A percentile compares a stretch with the other conserved stretches of the same genome.
These are phyloP conservation scores for Scaptomyza polygonia DNA, from an alignment of 2,888 invertebrate species.

Conservation along the genomic window DNA sequence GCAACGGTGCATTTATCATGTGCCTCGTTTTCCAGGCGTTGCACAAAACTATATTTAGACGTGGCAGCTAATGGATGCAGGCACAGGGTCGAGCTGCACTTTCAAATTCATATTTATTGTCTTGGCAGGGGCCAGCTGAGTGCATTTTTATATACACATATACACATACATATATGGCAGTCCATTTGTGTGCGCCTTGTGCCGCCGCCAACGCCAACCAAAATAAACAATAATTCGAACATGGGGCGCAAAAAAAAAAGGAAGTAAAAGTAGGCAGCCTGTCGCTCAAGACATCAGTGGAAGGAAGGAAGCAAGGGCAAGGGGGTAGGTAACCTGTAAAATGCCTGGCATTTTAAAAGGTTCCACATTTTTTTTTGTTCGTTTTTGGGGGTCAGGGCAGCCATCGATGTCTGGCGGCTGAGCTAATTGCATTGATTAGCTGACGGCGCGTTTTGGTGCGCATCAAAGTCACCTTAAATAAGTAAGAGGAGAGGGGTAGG, in stretches of 20 bases:
- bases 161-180: conserved; percentile 57
- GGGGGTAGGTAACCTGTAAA: conserved; percentile 53
- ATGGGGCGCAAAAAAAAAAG: conserved; percentile 37
- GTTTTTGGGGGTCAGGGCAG: conserved; percentile 59
- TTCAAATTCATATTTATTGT: conserved; percentile 80
- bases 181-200: conserved; percentile 58
- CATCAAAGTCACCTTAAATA: conserved; percentile 56
- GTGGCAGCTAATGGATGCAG: conserved; percentile 71
- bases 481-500: not conserved
- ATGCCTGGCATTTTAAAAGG: conserved; percentile 82
- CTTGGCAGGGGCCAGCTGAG: conserved; percentile 71
- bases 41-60: conserved; percentile 69
- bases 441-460: conserved; percentile 74
- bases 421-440: conserved; percentile 81
- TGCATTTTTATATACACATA: conserved; percentile 78
- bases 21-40: conserved; percentile 32
- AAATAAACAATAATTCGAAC: conserved; percentile 79
- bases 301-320: not conserved
- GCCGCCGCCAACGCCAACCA: conserved; percentile 67
- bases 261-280: conserved; percentile 48
- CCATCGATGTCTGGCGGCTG: conserved; percentile 32
- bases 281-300: not conserved
- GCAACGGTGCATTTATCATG: conserved; percentile 68
- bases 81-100: conserved; percentile 39
- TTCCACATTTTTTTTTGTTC: conserved; percentile 61